phyloP scores from a whole-genome alignment of 1,140 invertebrate species.

The Planococcus citri region DNA sequence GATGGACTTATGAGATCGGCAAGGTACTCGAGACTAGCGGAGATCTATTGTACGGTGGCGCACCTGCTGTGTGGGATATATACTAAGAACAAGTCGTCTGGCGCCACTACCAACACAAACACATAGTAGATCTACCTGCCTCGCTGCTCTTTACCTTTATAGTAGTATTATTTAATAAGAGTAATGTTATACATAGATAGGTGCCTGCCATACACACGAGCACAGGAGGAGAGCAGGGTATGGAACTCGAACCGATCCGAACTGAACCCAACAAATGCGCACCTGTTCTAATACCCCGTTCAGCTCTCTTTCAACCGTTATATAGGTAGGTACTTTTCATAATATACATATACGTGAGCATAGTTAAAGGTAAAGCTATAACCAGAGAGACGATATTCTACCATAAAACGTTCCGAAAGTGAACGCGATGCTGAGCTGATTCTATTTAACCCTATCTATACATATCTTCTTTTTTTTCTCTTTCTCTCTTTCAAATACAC shows the following conservation, averaged over 20 bases:
- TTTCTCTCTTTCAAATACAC: too few species aligned
- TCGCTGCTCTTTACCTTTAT: too few species aligned
- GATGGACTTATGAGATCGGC: conserved; percentile 2
- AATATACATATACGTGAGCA: too few species aligned
- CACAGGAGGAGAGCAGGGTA: too few species aligned
- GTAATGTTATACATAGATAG: conserved; percentile 7
- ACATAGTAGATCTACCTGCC: neutral
- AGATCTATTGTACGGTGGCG: conserved; percentile 13
- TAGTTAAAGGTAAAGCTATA: too few species aligned
- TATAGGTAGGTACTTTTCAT: neutral
- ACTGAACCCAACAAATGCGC: neutral
- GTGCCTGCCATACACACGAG: neutral
- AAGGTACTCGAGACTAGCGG: neutral
- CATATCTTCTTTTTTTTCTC: too few species aligned
- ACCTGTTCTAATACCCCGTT: neutral
- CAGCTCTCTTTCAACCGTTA: neutral
- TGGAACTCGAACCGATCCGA: too few species aligned
- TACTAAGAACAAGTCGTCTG: conserved; percentile 17
- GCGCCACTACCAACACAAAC: conserved; percentile 15
- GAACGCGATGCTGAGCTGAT: neutral
- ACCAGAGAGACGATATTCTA: too few species aligned
- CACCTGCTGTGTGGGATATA: conserved; percentile 17
- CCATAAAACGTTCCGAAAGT: conserved; percentile 1
- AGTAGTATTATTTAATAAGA: conserved; percentile 8
- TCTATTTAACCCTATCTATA: neutral